A percentile compares a stretch with the other conserved stretches of the same genome.
Evolutionary conservation across 2,888 invertebrate genomes (phyloP).

Genomic region (Allolobophora icterica): DNA sequence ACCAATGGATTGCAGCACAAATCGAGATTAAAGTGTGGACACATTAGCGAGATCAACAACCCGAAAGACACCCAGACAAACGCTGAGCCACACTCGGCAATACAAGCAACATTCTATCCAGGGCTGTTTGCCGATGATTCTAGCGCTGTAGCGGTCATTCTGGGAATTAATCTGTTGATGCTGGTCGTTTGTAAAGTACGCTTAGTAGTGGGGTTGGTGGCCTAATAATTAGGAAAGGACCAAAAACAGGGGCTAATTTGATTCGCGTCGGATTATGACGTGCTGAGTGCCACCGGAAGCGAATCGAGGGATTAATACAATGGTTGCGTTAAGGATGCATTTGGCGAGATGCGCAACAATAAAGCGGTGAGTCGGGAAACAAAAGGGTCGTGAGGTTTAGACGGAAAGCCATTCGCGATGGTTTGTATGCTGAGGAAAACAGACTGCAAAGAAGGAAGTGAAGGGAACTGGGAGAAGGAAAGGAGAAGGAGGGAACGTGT

Average conservation of each 20-base stretch:
- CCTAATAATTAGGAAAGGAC: not conserved
- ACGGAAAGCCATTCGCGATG: not conserved
- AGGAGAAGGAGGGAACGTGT: not conserved
- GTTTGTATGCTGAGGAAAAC: not conserved
- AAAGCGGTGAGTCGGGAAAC: too few species aligned
- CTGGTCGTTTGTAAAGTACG: not conserved
- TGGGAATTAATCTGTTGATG: slow-evolving; percentile 7
- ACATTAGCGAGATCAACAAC: not conserved
- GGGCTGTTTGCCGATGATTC: not conserved
- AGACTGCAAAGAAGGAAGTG: not conserved
- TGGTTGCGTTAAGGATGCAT: not conserved
- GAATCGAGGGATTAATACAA: not conserved
- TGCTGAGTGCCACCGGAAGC: not conserved
- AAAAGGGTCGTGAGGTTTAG: not conserved
- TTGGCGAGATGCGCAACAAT: not conserved
- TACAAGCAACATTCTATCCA: not conserved
- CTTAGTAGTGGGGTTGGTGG: not conserved
- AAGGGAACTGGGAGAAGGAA: not conserved
- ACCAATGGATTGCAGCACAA: not conserved
- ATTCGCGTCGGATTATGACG: not conserved
- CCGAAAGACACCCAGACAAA: not conserved
- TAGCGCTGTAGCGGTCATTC: slow-evolving; percentile 8
- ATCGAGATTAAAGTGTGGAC: not conserved
- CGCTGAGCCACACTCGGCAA: not conserved
- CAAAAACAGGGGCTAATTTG: not conserved